Conservation (phyloP, 2,888 invertebrate genomes). For the Rotaria macrura region DNA sequence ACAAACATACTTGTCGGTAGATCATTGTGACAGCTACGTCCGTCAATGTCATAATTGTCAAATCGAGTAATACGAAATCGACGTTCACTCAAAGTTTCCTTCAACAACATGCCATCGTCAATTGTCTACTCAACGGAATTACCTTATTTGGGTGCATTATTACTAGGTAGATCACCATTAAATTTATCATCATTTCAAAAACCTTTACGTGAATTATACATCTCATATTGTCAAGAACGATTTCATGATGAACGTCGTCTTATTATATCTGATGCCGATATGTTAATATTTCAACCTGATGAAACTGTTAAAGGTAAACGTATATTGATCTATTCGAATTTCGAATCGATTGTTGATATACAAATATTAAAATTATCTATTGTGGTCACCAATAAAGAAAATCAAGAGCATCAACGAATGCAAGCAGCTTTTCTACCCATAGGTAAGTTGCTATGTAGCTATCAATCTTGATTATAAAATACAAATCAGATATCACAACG, state of each 20-base stretch:
- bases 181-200: not conserved
- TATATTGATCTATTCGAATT: not conserved
- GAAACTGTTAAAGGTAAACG: not conserved
- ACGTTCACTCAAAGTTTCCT: not conserved
- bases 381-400: not conserved
- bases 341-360: constrained; percentile 1
- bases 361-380: not conserved
- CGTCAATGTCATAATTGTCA: not conserved
- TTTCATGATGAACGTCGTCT: not conserved
- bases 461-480: no score
- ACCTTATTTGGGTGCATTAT: not conserved
- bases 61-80: not conserved
- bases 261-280: not conserved
- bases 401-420: not conserved
- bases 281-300: not conserved
- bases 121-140: not conserved
- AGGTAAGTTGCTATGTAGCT: not conserved
- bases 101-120: not conserved
- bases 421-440: not conserved
- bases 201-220: constrained; percentile 7
- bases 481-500: no score
- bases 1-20: not conserved
- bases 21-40: not conserved
- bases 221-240: not conserved
- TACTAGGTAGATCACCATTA: not conserved